Conservation (phyloP, 2,888 invertebrate species). For the Biston betularia region DNA sequence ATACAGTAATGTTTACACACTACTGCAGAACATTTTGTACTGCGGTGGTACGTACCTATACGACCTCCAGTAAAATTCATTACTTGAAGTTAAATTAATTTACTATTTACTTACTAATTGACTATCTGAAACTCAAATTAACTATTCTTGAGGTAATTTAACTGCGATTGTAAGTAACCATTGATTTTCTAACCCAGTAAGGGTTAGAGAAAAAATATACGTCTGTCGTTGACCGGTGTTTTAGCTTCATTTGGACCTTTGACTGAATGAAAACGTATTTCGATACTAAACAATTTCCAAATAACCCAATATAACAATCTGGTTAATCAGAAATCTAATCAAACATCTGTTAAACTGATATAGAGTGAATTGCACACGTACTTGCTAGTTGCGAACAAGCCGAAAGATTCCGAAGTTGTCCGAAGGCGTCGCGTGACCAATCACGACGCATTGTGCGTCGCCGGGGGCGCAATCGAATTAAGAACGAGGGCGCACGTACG, state of each 20-base stretch:
- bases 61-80: no score
- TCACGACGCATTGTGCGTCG: conserved; percentile 72
- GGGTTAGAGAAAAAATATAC: background rate
- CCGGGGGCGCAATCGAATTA: conserved; percentile 52
- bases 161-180: background rate
- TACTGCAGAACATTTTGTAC: no score
- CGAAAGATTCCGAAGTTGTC: conserved; percentile 44
- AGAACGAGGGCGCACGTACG: conserved; percentile 28
- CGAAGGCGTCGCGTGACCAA: conserved; percentile 59
- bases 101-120: no score
- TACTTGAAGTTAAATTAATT: no score
- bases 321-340: conserved; percentile 25
- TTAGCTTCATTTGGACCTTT: background rate
- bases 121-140: no score
- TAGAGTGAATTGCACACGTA: conserved; percentile 31
- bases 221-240: background rate
- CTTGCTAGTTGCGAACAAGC: conserved; percentile 24
- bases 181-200: no score
- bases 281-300: background rate
- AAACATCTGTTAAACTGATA: conserved; percentile 31
- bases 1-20: no score
- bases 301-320: conserved; percentile 6
- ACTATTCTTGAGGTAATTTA: no score
- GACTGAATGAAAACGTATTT: background rate
- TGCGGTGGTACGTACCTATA: no score